Base-by-base conservation (phyloP, 2,888 invertebrate species). In the Venusia cambrica region DNA sequence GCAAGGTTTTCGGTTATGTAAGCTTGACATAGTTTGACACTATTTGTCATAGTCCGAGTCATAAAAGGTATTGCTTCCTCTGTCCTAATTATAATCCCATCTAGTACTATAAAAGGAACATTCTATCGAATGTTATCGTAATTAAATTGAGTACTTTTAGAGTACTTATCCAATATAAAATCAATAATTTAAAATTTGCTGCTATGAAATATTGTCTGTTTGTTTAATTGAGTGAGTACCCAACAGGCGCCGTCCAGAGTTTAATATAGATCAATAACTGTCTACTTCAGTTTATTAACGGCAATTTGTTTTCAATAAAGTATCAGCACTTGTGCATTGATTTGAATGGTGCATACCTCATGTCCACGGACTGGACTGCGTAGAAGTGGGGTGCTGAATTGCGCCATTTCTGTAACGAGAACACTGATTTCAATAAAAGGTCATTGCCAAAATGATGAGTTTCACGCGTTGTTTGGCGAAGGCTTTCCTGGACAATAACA, bases 401-500 rank as follows among this genome's bases (percentile, higher is more conserved):
- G 42, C 87, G 73, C 87, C 87, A 87, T 75, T 84, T 84, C 87
- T 87, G 84, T 47, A 85, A 85, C 47, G 57, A 57, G 22, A 30
- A 22, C 18, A 39, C 28, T 29, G 8, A 34, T 38, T 32, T 35
- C 24, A 35, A 8, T 6, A 9, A 11, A 28, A 31, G 22, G 27
- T 31, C 31, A 40, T 10, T 27, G 34, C 5, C 22, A 30, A 16
- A 29, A 4, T 14, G 29, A 25, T 24, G 5, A 29, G 14, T n/a
- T n/a, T n/a, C n/a, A n/a, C n/a, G n/a, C n/a, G n/a, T n/a, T n/a
- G n/a, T n/a, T n/a, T n/a, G n/a, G n/a, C n/a, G n/a, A n/a, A n/a
- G n/a, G n/a, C n/a, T n/a, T 18, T 15, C 15, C 9, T 12, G 20
- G 36, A 46, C 46, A 57, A 50, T 28, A 35, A 55, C 40, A 36